These are phyloP conservation scores for Paramuricea clavata DNA, from an alignment of 92 coral and sea anemone genomes.

Conservation along the genomic window DNA sequence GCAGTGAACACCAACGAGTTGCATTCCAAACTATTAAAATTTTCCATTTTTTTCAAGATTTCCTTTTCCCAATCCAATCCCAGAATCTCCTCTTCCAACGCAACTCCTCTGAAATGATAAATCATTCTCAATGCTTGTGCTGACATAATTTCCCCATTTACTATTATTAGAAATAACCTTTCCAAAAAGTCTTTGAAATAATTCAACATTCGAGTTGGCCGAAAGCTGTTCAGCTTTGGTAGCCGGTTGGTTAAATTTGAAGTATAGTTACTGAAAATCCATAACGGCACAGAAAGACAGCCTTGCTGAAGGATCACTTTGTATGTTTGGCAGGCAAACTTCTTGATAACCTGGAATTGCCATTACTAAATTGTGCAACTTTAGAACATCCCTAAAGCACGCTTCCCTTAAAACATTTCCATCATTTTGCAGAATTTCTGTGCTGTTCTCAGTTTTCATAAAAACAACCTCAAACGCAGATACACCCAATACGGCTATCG, in stretches of 20 bases:
- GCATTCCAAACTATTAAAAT: conserved; percentile 45
- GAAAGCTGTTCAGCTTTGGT: neutral
- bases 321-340: conserved; percentile 51
- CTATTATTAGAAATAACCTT: neutral
- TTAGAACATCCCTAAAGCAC: conserved; percentile 65
- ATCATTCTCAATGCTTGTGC: conserved; percentile 61
- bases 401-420: conserved; percentile 47
- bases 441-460: conserved; percentile 80
- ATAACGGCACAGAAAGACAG: neutral
- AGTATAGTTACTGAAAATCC: conserved; percentile 7
- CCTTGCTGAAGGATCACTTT: neutral
- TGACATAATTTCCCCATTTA: conserved; percentile 22
- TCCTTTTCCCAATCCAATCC: conserved; percentile 66
- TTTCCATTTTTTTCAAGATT: conserved; percentile 66
- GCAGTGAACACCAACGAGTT: conserved; percentile 59
- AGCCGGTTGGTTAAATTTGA: conserved; percentile 1
- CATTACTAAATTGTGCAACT: conserved; percentile 29
- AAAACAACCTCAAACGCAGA: conserved; percentile 83
- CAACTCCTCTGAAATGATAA: conserved; percentile 39
- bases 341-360: conserved; percentile 28
- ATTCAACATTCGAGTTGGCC: neutral
- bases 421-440: conserved; percentile 60
- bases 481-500: conserved; percentile 35
- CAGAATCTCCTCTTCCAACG: conserved; percentile 41
- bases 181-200: conserved; percentile 14